Percentiles rank a stretch among this genome's conserved stretches.
Conservation (phyloP, 2,797 vertebrate genomes). For the Hydrolagus colliei region DNA sequence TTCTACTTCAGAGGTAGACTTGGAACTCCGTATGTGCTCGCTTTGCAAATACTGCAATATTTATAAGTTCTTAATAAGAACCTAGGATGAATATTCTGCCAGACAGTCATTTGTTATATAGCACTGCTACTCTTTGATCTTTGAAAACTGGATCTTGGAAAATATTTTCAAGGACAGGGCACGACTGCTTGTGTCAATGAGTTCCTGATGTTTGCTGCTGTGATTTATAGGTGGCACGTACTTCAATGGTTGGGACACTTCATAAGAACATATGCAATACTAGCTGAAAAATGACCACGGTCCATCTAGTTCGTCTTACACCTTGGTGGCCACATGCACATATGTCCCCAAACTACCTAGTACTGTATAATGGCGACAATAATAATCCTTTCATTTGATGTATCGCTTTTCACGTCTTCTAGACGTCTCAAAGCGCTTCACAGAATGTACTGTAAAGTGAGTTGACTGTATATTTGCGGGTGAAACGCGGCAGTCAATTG, state of each 20-base stretch:
- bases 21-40: neutral
- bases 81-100: neutral
- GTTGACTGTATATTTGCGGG: too few relatives aligned
- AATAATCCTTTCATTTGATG: too few relatives aligned
- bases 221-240: neutral
- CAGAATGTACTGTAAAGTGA: too few relatives aligned
- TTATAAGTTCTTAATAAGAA: neutral
- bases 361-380: too few relatives aligned
- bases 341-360: too few relatives aligned
- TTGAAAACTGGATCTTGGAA: neutral
- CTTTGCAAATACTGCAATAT: neutral
- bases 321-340: too few relatives aligned
- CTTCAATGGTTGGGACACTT: neutral
- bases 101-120: neutral
- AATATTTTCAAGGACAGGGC: constrained; percentile 6
- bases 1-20: neutral
- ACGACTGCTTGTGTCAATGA: neutral
- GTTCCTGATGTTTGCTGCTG: neutral
- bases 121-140: constrained; percentile 14
- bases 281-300: too few relatives aligned
- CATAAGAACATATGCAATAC: neutral
- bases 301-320: too few relatives aligned
- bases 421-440: too few relatives aligned
- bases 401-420: too few relatives aligned
- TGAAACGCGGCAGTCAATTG: too few relatives aligned